Conservation (phyloP, 1,140 invertebrate genomes). For the Ctenoplectra terminalis region DNA sequence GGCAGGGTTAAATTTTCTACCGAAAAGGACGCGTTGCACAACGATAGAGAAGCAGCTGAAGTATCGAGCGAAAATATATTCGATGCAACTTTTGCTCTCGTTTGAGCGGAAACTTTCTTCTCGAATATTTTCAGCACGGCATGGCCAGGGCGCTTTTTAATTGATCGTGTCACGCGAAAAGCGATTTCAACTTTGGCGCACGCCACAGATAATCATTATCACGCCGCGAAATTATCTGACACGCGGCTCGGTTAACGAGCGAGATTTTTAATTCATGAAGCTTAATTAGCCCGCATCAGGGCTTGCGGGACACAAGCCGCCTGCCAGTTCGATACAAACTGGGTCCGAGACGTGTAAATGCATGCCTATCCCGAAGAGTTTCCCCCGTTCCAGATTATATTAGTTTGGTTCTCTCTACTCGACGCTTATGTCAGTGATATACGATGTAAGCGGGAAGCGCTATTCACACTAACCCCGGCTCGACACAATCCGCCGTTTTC, state of each 20-base stretch:
- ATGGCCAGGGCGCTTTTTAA: neutral
- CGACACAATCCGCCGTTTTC: conserved; percentile 34
- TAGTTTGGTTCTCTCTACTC: conserved; percentile 28
- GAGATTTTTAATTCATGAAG: conserved; percentile 45
- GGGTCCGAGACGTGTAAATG: conserved; percentile 40
- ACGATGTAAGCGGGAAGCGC: conserved; percentile 36
- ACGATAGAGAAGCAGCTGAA: neutral
- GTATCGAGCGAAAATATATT: conserved; percentile 16
- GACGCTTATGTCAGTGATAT: conserved; percentile 42
- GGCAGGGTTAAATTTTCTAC: neutral
- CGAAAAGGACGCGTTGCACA: neutral
- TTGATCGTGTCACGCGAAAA: conserved; percentile 28
- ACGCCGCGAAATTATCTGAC: conserved; percentile 41
- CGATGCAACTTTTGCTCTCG: neutral
- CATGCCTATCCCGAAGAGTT: conserved; percentile 41
- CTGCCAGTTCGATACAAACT: conserved; percentile 39
- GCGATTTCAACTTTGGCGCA: neutral
- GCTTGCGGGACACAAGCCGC: neutral
- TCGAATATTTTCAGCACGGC: neutral
- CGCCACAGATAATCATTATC: conserved; percentile 36
- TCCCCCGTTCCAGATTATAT: conserved; percentile 48
- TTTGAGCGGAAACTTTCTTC: neutral
- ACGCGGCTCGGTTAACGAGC: conserved; percentile 28
- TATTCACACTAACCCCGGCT: conserved; percentile 12
- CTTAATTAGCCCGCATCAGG: conserved; percentile 56